These are phyloP conservation scores for Cepaea nemoralis DNA, from an alignment of 1,140 invertebrate genomes.

Conservation along the genomic window DNA sequence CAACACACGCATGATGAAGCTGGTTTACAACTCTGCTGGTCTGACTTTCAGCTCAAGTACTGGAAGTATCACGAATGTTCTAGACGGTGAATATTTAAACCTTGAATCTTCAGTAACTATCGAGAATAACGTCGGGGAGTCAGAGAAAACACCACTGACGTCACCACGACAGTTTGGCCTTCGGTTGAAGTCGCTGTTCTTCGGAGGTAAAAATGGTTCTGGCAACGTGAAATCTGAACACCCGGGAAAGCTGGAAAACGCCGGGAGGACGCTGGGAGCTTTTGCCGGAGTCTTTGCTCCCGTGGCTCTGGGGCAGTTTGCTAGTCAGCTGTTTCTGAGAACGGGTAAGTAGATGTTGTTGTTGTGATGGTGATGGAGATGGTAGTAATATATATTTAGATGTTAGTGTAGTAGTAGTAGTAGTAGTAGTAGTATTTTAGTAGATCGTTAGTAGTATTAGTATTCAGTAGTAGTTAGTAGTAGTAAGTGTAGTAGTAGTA, in stretches of 20 bases:
- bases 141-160: background rate
- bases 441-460: too few relatives aligned
- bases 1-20: background rate
- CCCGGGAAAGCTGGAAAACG: background rate
- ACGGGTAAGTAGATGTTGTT: constrained; percentile 80
- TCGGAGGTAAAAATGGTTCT: background rate
- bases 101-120: background rate
- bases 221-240: background rate
- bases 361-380: too few relatives aligned
- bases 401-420: too few relatives aligned
- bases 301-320: constrained; percentile 97
- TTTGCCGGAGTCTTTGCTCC: constrained; percentile 98
- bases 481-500: too few relatives aligned
- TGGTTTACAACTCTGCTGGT: background rate
- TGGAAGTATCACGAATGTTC: background rate
- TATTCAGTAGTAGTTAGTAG: too few relatives aligned
- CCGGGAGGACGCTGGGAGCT: constrained; percentile 81
- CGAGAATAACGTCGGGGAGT: background rate
- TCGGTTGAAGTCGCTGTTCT: background rate
- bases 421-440: too few relatives aligned
- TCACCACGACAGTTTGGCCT: background rate
- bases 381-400: too few relatives aligned
- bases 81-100: background rate
- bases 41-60: background rate
- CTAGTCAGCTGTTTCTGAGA: constrained; percentile 93